phyloP scores from a whole-genome alignment of 2,113 vertebrate genomes.

The Python bivittatus region DNA sequence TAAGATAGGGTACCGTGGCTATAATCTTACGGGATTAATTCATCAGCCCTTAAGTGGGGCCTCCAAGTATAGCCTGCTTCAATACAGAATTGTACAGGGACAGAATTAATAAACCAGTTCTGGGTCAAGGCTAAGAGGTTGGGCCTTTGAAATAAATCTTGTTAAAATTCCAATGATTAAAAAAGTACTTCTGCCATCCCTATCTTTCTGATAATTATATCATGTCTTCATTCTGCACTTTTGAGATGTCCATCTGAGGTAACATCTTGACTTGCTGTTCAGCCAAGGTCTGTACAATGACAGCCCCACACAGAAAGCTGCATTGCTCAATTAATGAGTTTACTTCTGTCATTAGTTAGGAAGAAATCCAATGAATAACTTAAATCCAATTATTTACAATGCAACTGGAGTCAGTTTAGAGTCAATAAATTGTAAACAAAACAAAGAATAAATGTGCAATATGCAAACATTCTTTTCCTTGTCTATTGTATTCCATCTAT shows the following conservation, averaged over 20 bases:
- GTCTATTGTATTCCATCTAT: not conserved
- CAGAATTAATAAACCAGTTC: slow-evolving; percentile 28
- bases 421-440: not conserved
- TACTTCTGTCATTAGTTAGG: not conserved
- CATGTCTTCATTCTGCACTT: not conserved
- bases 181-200: not conserved
- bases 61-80: not conserved
- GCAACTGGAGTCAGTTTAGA: not conserved
- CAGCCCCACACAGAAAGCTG: not conserved
- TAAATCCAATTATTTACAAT: not conserved
- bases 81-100: not conserved
- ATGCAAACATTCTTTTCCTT: not conserved
- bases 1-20: slow-evolving; percentile 31
- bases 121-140: slow-evolving; percentile 14
- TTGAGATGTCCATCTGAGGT: slow-evolving; percentile 1
- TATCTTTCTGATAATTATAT: slow-evolving; percentile 3
- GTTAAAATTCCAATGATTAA: slow-evolving; percentile 15
- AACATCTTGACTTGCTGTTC: not conserved
- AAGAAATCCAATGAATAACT: not conserved
- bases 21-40: slow-evolving; percentile 40
- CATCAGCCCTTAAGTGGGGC: not conserved
- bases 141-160: slow-evolving; percentile 30
- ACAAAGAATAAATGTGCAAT: not conserved
- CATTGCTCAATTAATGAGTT: not conserved
- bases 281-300: not conserved